phyloP scores from a whole-genome alignment of 1,140 invertebrate genomes.

The Bombus waltoni region DNA sequence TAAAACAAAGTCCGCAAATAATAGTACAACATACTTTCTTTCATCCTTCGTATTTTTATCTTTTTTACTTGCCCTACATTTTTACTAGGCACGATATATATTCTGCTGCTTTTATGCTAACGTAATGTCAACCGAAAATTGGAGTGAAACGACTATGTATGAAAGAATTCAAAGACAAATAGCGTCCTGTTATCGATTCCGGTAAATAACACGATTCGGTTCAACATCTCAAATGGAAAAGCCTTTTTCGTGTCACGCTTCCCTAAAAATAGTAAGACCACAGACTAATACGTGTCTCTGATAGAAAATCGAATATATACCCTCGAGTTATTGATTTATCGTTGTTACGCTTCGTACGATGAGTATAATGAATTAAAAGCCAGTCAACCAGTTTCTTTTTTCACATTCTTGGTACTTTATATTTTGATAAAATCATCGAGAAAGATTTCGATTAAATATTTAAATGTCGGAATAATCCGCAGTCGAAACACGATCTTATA shows the following conservation, averaged over 20 bases:
- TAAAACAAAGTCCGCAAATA: neutral
- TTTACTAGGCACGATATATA: neutral
- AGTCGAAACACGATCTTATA: neutral
- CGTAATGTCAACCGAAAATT: neutral
- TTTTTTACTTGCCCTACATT: neutral
- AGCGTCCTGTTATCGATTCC: neutral
- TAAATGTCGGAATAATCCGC: neutral
- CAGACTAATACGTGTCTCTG: neutral
- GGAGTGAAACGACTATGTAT: neutral
- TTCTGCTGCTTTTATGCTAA: neutral
- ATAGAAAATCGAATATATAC: neutral
- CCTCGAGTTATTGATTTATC: conserved; percentile 16
- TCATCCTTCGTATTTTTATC: neutral
- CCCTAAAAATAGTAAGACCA: conserved; percentile 1
- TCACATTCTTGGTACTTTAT: neutral
- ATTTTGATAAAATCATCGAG: neutral
- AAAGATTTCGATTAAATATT: too few relatives aligned
- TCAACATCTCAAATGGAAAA: neutral
- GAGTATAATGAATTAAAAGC: neutral
- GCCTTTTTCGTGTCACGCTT: neutral
- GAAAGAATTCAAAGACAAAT: neutral
- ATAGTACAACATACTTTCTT: neutral
- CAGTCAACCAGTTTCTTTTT: neutral
- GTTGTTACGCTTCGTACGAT: neutral
- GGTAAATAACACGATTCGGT: neutral